Evolutionary conservation across 2,113 vertebrate genomes (phyloP).

Genomic region (Menura novaehollandiae): DNA sequence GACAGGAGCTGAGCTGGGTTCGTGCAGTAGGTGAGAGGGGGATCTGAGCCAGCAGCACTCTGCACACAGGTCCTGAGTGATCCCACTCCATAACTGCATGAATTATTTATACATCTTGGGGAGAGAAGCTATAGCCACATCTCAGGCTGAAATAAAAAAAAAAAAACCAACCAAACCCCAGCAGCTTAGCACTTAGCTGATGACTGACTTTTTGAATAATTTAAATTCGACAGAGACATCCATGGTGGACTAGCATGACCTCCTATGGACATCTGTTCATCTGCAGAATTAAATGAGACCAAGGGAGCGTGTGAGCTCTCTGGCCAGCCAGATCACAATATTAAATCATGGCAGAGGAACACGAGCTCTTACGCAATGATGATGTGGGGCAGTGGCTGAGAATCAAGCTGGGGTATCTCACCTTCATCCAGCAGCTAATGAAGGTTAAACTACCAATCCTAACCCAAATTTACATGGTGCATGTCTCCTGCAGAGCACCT

Average conservation of each 20-base stretch:
- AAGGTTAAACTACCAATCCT: background rate
- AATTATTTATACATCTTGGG: background rate
- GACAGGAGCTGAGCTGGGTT: background rate
- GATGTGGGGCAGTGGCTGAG: background rate
- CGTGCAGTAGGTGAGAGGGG: background rate
- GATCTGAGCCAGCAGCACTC: background rate
- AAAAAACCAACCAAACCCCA: background rate
- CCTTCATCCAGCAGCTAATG: background rate
- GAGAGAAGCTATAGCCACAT: background rate
- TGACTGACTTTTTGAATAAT: constrained; percentile 2
- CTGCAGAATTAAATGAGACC: background rate
- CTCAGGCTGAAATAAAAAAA: background rate
- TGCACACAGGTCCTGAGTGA: background rate
- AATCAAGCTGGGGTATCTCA: background rate
- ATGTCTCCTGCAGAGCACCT: background rate
- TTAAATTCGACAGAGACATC: background rate
- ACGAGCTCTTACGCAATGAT: background rate
- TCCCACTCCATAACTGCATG: background rate
- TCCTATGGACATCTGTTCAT: background rate
- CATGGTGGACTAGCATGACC: background rate
- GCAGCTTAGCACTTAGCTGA: background rate
- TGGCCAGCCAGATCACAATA: background rate
- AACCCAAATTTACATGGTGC: background rate
- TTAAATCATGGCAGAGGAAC: background rate
- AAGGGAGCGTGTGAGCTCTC: background rate